phyloP scores from a whole-genome alignment of 2,888 invertebrate species.

The Drosophila limbata region DNA sequence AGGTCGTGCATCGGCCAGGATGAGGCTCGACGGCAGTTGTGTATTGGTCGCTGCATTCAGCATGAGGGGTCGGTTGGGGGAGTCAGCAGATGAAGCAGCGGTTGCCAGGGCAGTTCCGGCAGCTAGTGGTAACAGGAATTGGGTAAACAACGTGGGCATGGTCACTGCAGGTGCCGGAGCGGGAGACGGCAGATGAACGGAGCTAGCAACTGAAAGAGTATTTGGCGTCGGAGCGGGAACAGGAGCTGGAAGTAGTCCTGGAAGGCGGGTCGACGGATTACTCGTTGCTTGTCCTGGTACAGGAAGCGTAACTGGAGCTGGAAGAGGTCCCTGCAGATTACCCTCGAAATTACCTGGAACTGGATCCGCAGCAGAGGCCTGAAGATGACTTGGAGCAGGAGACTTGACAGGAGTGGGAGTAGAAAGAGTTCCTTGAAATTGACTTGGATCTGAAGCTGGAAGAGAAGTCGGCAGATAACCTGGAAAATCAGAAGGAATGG shows the following conservation, averaged over 20 bases:
- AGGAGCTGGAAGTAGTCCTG: not conserved
- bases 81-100: not conserved
- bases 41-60: conserved; percentile 51
- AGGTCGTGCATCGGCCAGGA: not conserved
- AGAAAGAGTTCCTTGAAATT: not conserved
- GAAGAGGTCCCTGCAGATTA: not conserved
- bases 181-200: not conserved
- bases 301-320: not conserved
- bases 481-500: not conserved
- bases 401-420: not conserved
- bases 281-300: not conserved
- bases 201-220: not conserved
- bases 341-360: not conserved
- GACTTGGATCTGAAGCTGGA: not conserved
- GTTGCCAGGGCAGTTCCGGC: not conserved
- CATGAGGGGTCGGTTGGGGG: conserved; percentile 14
- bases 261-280: not conserved
- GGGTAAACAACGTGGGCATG: conserved; percentile 1
- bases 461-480: too few species aligned
- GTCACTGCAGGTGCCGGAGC: not conserved
- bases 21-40: not conserved
- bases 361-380: not conserved
- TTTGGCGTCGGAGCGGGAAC: not conserved
- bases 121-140: not conserved
- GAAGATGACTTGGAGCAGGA: not conserved